Conservation (phyloP, 2,888 invertebrate genomes). For the Seira sanloemensis region DNA sequence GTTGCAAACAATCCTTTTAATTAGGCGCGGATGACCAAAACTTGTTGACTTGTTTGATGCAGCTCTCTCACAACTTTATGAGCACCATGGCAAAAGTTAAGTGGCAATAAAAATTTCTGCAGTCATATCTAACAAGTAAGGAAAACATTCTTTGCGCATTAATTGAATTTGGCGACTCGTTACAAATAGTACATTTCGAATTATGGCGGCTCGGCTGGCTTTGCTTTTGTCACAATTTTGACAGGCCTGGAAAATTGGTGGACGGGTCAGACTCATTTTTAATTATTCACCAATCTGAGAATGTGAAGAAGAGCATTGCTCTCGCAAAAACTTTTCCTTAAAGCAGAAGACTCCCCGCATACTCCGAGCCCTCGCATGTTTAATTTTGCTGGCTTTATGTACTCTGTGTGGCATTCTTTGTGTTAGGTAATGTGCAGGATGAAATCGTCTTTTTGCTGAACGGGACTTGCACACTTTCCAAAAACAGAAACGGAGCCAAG, state of each 20-base stretch:
- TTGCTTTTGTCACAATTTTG: background rate
- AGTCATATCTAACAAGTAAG: too few species aligned
- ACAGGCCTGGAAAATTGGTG: background rate
- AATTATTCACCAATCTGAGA: background rate
- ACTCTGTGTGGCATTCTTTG: background rate
- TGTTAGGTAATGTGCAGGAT: background rate
- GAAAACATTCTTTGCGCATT: slow-evolving; percentile 4
- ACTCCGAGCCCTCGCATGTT: background rate
- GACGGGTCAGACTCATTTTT: background rate
- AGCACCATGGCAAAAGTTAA: background rate
- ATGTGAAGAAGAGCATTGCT: background rate
- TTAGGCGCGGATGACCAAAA: background rate
- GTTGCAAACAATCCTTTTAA: background rate
- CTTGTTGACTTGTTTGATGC: background rate
- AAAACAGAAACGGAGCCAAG: slow-evolving; percentile 14
- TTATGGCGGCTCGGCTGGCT: background rate
- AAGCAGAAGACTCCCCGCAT: background rate
- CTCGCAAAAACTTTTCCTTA: background rate
- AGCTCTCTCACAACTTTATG: background rate
- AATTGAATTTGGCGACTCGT: too few species aligned
- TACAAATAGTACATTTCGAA: slow-evolving; percentile 10
- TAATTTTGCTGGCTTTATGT: background rate
- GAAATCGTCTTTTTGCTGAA: background rate
- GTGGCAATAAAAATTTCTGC: slow-evolving; percentile 10
- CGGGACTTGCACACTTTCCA: slow-evolving; percentile 17